These are phyloP conservation scores for Ictidomys tridecemlineatus DNA, from an alignment of 2,113 vertebrate genomes.

Conservation along the genomic window DNA sequence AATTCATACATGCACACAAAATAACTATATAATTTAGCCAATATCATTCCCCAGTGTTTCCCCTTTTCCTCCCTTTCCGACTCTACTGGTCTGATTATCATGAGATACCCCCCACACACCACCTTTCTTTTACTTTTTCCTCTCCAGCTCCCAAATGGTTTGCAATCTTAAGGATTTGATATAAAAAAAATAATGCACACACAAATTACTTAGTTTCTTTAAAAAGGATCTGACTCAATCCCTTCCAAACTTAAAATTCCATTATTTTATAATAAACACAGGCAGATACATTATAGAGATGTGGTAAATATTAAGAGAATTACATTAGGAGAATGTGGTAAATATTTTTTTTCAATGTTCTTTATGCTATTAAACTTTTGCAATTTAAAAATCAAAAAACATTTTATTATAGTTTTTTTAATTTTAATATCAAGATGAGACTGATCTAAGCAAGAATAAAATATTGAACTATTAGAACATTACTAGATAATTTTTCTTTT, in stretches of 20 bases:
- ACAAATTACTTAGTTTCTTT: constrained; percentile 18
- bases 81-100: too few species aligned
- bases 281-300: not conserved
- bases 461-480: constrained; percentile 4
- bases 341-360: constrained; percentile 9
- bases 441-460: constrained; percentile 36
- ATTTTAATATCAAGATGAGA: constrained; percentile 27
- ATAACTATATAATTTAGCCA: too few species aligned
- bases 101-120: too few species aligned
- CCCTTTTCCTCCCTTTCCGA: too few species aligned
- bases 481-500: not conserved
- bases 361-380: constrained; percentile 31
- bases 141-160: too few species aligned
- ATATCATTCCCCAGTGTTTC: too few species aligned
- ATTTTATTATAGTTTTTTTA: not conserved
- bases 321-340: not conserved
- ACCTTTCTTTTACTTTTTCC: too few species aligned
- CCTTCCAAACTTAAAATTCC: not conserved
- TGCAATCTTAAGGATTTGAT: not conserved
- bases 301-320: not conserved
- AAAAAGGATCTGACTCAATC: not conserved
- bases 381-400: constrained; percentile 32
- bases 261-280: not conserved
- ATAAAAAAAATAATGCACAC: not conserved
- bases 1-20: too few species aligned